Percentiles rank a stretch among this genome's conserved stretches.
These are phyloP conservation scores for Anabas testudineus DNA, from an alignment of 2,797 vertebrate genomes.

Conservation along the genomic window DNA sequence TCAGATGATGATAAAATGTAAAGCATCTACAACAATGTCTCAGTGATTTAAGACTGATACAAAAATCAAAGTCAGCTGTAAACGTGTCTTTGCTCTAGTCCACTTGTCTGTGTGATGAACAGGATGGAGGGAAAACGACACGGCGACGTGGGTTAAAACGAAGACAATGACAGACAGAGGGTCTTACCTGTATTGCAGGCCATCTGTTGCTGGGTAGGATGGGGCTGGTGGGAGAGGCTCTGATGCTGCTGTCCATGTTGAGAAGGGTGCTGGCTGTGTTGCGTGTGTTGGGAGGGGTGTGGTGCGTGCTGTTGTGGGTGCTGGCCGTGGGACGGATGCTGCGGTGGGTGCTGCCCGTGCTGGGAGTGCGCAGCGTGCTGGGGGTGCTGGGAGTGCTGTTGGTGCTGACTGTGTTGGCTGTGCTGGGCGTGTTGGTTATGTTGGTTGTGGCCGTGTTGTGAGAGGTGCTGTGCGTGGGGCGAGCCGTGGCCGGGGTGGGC, in stretches of 20 bases:
- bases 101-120: conserved; percentile 32
- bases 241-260: conserved; percentile 89
- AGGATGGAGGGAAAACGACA: conserved; percentile 32
- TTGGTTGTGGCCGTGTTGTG: conserved; percentile 82
- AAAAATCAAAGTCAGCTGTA: conserved; percentile 34
- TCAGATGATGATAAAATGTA: conserved; percentile 71
- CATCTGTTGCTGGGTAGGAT: conserved; percentile 90
- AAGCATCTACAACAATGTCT: conserved; percentile 52
- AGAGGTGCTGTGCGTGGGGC: conserved; percentile 85
- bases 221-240: conserved; percentile 88
- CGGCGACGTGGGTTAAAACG: background rate
- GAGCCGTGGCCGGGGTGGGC: conserved; percentile 85
- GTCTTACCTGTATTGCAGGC: conserved; percentile 91
- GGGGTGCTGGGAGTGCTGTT: conserved; percentile 79
- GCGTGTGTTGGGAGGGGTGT: conserved; percentile 84
- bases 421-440: conserved; percentile 80
- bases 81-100: conserved; percentile 14
- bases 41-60: conserved; percentile 43
- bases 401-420: conserved; percentile 78
- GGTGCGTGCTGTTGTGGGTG: conserved; percentile 84
- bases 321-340: conserved; percentile 82
- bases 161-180: conserved; percentile 28
- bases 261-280: conserved; percentile 86
- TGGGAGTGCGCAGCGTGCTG: conserved; percentile 80
- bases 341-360: conserved; percentile 84